These are phyloP conservation scores for Perca fluviatilis DNA, from an alignment of 2,113 vertebrate genomes.

Conservation along the genomic window DNA sequence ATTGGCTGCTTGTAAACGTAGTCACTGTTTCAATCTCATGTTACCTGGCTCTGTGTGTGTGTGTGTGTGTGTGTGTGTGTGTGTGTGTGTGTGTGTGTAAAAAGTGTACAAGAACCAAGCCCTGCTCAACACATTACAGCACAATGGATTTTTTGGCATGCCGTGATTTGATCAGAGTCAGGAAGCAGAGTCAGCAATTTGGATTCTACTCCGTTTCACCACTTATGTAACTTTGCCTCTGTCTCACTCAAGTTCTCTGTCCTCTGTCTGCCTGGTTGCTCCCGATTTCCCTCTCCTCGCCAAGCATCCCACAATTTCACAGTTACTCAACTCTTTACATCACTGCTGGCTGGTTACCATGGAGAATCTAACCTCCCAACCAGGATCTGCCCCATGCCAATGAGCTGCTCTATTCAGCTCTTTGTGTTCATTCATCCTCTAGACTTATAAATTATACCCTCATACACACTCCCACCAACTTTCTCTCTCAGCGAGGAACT, in stretches of 20 bases:
- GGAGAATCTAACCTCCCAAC: slow-evolving; percentile 59
- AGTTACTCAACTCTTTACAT: slow-evolving; percentile 70
- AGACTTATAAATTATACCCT: slow-evolving; percentile 31
- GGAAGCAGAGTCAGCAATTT: slow-evolving; percentile 32
- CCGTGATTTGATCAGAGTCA: slow-evolving; percentile 4
- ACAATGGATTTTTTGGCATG: slow-evolving; percentile 19
- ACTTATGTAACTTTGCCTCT: slow-evolving; percentile 51
- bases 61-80: neutral
- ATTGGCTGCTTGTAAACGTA: no score
- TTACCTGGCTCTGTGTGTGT: neutral
- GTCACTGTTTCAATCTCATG: neutral
- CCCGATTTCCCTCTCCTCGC: neutral
- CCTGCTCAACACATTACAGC: slow-evolving; percentile 6
- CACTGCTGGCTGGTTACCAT: slow-evolving; percentile 64
- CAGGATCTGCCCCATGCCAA: slow-evolving; percentile 55
- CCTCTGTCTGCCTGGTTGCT: slow-evolving; percentile 30
- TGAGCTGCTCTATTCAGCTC: slow-evolving; percentile 55
- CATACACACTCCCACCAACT: neutral
- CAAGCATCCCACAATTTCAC: slow-evolving; percentile 63
- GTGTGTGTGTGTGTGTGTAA: neutral
- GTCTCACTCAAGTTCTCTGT: slow-evolving; percentile 19
- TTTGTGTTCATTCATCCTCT: slow-evolving; percentile 62
- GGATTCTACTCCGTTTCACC: slow-evolving; percentile 25
- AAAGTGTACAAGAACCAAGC: slow-evolving; percentile 12
- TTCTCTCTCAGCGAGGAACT: slow-evolving; percentile 2